A percentile compares a stretch with the other conserved stretches of the same genome.
phyloP scores from a whole-genome alignment of 1,140 invertebrate genomes.

The Vanessa tameamea region DNA sequence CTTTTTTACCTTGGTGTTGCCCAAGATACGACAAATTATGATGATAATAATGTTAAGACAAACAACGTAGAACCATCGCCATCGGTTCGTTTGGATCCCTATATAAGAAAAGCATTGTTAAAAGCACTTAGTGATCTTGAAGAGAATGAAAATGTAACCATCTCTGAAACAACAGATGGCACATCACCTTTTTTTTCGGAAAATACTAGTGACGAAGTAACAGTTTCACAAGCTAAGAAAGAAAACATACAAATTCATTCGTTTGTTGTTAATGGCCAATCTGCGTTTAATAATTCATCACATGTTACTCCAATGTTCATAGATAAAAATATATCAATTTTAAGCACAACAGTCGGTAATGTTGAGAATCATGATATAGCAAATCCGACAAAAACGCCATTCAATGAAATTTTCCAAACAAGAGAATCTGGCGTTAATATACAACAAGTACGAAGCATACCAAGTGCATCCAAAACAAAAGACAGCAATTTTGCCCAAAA shows the following conservation, averaged over 20 bases:
- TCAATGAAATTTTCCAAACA: constrained; percentile 71
- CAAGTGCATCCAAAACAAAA: constrained; percentile 50
- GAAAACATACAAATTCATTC: constrained; percentile 68
- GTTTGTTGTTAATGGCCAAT: constrained; percentile 75
- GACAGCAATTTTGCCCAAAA: constrained; percentile 43
- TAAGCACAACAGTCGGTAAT: constrained; percentile 71
- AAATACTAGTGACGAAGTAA: constrained; percentile 50
- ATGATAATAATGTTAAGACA: constrained; percentile 61
- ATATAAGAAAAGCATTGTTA: constrained; percentile 85
- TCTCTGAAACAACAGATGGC: constrained; percentile 48
- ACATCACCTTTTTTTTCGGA: constrained; percentile 56
- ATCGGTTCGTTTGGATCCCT: constrained; percentile 82
- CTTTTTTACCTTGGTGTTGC: constrained; percentile 49
- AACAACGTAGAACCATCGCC: constrained; percentile 67
- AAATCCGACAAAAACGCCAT: constrained; percentile 63
- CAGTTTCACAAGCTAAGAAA: constrained; percentile 42
- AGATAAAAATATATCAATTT: constrained; percentile 71
- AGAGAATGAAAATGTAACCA: constrained; percentile 71
- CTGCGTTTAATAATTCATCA: constrained; percentile 65
- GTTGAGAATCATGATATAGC: constrained; percentile 71
- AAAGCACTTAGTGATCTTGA: constrained; percentile 86
- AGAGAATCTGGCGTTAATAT: constrained; percentile 61
- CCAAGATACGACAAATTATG: constrained; percentile 65
- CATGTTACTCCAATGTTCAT: constrained; percentile 57
- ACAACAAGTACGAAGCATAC: constrained; percentile 71